Base-by-base conservation (phyloP, 2,888 invertebrate genomes). In the Lamproptera curius region DNA sequence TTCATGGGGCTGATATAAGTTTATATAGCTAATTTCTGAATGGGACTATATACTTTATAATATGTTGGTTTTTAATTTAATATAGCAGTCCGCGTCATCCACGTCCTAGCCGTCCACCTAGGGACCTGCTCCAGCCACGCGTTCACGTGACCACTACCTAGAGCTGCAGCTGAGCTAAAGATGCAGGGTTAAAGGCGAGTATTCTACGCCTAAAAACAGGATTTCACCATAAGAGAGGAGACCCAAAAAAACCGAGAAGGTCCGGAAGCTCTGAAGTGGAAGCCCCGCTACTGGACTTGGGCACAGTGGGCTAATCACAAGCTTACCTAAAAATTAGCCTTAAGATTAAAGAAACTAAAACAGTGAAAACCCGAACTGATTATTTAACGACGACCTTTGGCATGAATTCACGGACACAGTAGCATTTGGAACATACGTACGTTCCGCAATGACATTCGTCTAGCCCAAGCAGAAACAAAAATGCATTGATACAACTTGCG, bases 401-500 rank as follows among this genome's bases (percentile, higher is more conserved):
- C 48, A 46, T 50, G 48, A 48, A 52, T n/a, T n/a, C n/a, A n/a
- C n/a, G n/a, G n/a, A n/a, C n/a, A n/a, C n/a, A n/a, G n/a, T n/a
- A n/a, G n/a, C n/a, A n/a, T n/a, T n/a, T n/a, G n/a, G n/a, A 54
- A 51, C 35, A 44, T 54, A 3, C 38, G 49, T 37, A 51, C 51
- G n/a, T 43, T 54, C 1, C 37, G 38, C 33, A 46, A 43, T 6
- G 51, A 46, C 13, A 44, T 36, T n/a, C 15, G 49, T 36, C 26
- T 50, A 35, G 51, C 47, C 26, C 46, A 50, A 46, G 40, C 34
- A 34, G 51, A n/a, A 49, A 38, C 43, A 42, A 44, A 51, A 51
- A 54, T 49, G 46, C 40, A 46, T 6, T 17, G 33, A 33, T 52
- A 48, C 47, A n/a, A n/a, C n/a, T n/a, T n/a, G n/a, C n/a, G n/a